These are phyloP conservation scores for Anoplophora glabripennis DNA, from an alignment of 1,140 invertebrate genomes.

Conservation along the genomic window DNA sequence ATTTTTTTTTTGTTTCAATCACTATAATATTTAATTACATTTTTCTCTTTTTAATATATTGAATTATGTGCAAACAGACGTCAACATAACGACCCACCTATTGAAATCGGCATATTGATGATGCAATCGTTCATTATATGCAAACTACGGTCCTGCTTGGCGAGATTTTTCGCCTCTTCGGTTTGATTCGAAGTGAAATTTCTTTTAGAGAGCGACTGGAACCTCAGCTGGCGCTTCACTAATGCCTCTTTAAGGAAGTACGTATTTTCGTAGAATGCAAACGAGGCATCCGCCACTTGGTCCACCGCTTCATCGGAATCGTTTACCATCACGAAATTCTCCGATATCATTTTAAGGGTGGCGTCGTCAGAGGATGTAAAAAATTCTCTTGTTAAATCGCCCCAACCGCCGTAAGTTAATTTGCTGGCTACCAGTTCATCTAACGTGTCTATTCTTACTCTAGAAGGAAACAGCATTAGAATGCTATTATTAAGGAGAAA, in stretches of 20 bases:
- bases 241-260: slow-evolving; percentile 65
- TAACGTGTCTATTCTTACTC: slow-evolving; percentile 74
- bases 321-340: slow-evolving; percentile 61
- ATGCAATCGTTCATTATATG: slow-evolving; percentile 80
- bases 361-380: slow-evolving; percentile 66
- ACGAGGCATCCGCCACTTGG: slow-evolving; percentile 63
- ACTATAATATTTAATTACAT: too few relatives aligned
- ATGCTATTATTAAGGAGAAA: too few relatives aligned
- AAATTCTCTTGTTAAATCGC: slow-evolving; percentile 64
- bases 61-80: too few relatives aligned
- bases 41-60: too few relatives aligned
- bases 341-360: slow-evolving; percentile 61
- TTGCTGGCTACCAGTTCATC: slow-evolving; percentile 62
- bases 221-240: slow-evolving; percentile 54
- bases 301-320: slow-evolving; percentile 58
- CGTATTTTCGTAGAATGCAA: slow-evolving; percentile 79
- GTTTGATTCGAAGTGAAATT: background rate
- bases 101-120: slow-evolving; percentile 74
- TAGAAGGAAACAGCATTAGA: slow-evolving; percentile 32
- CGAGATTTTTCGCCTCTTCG: slow-evolving; percentile 9
- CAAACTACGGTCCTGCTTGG: slow-evolving; percentile 55
- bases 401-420: slow-evolving; percentile 66
- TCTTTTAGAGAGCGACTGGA: background rate
- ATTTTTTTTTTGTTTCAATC: background rate
- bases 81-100: too few relatives aligned